phyloP scores from a whole-genome alignment of 2,888 invertebrate species.

The Trichogramma dendrolimi region DNA sequence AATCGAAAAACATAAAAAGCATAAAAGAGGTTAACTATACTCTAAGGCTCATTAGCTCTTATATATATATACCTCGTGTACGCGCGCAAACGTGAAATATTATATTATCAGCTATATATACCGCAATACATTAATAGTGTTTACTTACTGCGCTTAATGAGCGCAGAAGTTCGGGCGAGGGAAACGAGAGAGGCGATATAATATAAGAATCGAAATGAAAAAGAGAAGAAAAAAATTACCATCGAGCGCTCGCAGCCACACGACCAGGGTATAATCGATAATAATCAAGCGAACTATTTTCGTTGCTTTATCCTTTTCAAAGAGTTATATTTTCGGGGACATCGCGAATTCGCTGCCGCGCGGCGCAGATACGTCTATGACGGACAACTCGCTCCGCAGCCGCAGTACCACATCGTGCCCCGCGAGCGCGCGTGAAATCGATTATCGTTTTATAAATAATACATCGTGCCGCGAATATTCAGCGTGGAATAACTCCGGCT shows the following conservation, averaged over 20 bases:
- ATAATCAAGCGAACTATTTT: not conserved
- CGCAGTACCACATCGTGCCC: not conserved
- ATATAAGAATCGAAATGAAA: not conserved
- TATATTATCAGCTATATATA: not conserved
- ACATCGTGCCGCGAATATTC: not conserved
- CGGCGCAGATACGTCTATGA: too few species aligned
- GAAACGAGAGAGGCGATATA: not conserved
- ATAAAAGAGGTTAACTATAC: too few species aligned
- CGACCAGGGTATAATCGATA: slow-evolving; percentile 10
- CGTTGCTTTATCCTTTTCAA: too few species aligned
- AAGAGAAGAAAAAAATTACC: too few species aligned
- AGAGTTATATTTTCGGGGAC: too few species aligned
- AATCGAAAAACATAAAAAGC: too few species aligned
- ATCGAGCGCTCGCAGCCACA: too few species aligned
- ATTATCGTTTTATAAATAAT: slow-evolving; percentile 24
- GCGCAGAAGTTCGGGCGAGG: not conserved
- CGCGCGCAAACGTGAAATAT: too few species aligned
- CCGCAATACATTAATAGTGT: slow-evolving; percentile 10
- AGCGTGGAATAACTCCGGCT: too few species aligned
- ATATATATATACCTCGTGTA: too few species aligned
- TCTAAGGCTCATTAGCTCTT: not conserved
- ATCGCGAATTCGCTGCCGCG: too few species aligned
- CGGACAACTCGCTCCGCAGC: too few species aligned
- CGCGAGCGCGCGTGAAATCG: slow-evolving; percentile 4
- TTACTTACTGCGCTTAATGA: slow-evolving; percentile 12